Conservation (phyloP, 2,113 vertebrate genomes). For the Ivindomyrus marchei region DNA sequence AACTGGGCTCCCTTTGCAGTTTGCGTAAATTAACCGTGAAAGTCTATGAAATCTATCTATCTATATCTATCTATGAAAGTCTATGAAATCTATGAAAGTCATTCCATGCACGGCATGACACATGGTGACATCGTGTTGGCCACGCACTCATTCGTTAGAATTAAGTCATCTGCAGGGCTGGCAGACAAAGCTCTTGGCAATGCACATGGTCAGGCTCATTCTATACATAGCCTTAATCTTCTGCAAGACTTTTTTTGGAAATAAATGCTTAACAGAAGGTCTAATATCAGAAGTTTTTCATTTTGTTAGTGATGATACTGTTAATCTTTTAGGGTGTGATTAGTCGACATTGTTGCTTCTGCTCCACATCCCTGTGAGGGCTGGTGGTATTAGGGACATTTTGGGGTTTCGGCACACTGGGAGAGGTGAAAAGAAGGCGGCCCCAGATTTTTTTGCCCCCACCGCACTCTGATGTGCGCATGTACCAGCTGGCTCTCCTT, state of each 20-base stretch:
- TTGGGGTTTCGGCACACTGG: background rate
- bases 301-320: background rate
- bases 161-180: conserved; percentile 22
- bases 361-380: background rate
- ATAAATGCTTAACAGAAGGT: background rate
- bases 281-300: background rate
- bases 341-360: background rate
- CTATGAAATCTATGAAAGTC: background rate
- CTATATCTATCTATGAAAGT: background rate
- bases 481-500: conserved; percentile 12
- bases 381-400: background rate
- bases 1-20: background rate
- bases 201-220: conserved; percentile 15
- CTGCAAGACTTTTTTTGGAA: background rate
- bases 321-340: background rate
- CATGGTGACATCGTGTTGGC: conserved; percentile 9
- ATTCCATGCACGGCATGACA: background rate
- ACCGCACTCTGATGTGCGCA: conserved; percentile 12
- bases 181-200: conserved; percentile 20
- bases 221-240: background rate
- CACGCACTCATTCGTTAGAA: conserved; percentile 22
- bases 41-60: background rate
- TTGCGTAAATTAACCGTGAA: background rate
- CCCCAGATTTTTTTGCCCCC: background rate
- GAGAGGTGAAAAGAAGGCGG: background rate